Evolutionary conservation across 2,113 vertebrate genomes (phyloP).

Genomic region (Microcebus lehilahytsara): DNA sequence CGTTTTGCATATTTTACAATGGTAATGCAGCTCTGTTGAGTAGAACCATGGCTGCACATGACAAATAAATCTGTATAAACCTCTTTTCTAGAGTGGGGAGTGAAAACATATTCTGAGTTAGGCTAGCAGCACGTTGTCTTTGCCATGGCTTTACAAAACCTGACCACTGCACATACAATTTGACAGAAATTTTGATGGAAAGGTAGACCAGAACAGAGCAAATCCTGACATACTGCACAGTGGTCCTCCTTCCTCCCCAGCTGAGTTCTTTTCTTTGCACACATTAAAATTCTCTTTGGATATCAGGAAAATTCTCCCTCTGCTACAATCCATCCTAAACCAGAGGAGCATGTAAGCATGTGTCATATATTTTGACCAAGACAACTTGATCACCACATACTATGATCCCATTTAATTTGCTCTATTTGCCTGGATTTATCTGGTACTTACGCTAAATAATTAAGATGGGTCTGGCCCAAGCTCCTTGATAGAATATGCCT

Average conservation of each 20-base stretch:
- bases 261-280: neutral
- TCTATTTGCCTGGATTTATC: neutral
- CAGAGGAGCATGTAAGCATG: neutral
- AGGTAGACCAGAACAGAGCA: neutral
- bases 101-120: neutral
- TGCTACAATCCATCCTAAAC: neutral
- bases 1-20: neutral
- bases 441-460: neutral
- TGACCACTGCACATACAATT: neutral
- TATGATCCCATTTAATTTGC: neutral
- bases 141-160: neutral
- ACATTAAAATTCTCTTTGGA: conserved; percentile 31
- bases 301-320: neutral
- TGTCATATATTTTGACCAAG: neutral
- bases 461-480: neutral
- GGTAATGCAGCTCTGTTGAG: neutral
- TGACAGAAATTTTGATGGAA: conserved; percentile 35
- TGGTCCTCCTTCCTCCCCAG: neutral
- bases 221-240: neutral
- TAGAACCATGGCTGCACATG: neutral
- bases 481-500: neutral
- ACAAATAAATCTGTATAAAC: neutral
- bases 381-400: neutral
- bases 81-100: neutral
- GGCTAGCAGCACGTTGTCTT: neutral